Conservation (phyloP, 2,113 vertebrate species). For the Phylloscopus whistleri region DNA sequence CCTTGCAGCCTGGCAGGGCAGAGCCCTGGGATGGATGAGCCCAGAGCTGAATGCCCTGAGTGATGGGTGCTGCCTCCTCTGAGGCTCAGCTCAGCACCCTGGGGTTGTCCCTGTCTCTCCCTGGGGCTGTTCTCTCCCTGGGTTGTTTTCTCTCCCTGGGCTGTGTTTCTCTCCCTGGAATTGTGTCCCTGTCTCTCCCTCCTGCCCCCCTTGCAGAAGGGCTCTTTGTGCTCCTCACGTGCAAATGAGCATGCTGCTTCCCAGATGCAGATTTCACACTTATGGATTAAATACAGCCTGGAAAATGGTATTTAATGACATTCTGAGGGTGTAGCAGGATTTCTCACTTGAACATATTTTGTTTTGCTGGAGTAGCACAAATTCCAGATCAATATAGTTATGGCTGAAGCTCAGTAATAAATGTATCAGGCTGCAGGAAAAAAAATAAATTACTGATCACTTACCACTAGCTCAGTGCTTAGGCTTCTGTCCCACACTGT, state of each 20-base stretch:
- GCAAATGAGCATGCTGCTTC: conserved; percentile 26
- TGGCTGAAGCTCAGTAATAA: neutral
- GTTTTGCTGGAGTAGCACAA: conserved; percentile 31
- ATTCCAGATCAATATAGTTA: neutral
- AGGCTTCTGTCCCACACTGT: neutral
- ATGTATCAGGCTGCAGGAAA: neutral
- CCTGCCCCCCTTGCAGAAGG: neutral
- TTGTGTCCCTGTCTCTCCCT: no score
- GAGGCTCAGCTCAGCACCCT: neutral
- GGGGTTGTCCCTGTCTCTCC: neutral
- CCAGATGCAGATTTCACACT: conserved; percentile 30
- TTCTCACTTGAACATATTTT: conserved; percentile 32
- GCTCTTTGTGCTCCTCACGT: conserved; percentile 19
- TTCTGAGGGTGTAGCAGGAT: neutral
- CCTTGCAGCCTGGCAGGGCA: neutral
- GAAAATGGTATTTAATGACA: conserved; percentile 16
- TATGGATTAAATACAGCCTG: conserved; percentile 36
- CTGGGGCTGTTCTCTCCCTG: no score
- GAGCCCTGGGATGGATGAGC: neutral
- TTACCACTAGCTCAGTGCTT: neutral
- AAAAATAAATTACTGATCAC: neutral
- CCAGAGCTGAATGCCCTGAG: neutral
- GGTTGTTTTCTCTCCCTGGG: no score
- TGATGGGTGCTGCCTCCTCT: neutral
- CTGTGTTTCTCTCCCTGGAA: no score